Evolutionary conservation across 2,888 invertebrate genomes (phyloP), one percentile per base, ranked within the genome.

Genomic region (Gisinianus flammeolus): DNA sequence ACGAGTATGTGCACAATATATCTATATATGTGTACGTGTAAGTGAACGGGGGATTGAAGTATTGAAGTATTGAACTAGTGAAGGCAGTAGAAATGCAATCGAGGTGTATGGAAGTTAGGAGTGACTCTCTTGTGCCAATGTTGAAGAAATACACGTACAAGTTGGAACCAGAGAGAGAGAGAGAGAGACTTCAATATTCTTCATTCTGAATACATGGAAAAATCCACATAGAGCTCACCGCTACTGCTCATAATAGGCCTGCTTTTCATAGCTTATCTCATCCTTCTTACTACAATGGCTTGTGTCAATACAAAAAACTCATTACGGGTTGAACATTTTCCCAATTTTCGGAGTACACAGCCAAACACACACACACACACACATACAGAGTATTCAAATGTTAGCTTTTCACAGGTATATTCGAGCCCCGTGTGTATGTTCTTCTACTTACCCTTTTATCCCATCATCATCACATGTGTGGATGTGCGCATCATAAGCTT

Each of bases 251-350:
- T 33, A 62, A 73, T 73, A 22, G 22, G 31, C 33, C 22, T 73
- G 62, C 33, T 58, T 33, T 33, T 62, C 62, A 31, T 31, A 24
- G 62, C 54, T 56, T 67, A 54, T 33, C 73, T 73, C 62, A 62
- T 35, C 62, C 58, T 76, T 56, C 2, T 33, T 31, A 8, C 76
- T 70, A 70, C 77, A 77, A 71, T 71, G 62, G 68, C 52, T 52
- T 77, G 70, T 77, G 77, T 77, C 70, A 77, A 77, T 77, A 77
- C 77, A 77, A 77, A 77, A 76, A 77, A 77, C 71, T 77, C 77
- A 77, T 77, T 77, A 77, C 71, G 64, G 70, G 62, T 71, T 67
- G 44, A 58, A 71, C 66, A 77, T 77, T 76, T 76, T 56, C 76
- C 68, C 68, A 76, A 76, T 76, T 76, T 69, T 69, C 62, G 44